phyloP scores from a whole-genome alignment of 1,140 invertebrate species.

The Lamellibrachia luymesi region DNA sequence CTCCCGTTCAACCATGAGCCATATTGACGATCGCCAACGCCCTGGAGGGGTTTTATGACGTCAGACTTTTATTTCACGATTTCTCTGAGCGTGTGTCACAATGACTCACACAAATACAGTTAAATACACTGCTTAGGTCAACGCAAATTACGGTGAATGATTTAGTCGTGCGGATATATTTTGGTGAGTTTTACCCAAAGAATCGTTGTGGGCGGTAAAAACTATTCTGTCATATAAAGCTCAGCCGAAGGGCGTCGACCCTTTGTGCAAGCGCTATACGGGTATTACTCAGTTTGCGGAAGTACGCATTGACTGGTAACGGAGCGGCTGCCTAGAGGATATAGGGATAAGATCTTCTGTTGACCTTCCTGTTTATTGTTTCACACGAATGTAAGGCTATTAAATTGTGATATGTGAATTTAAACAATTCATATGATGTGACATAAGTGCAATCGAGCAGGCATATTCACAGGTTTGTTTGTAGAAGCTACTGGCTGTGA shows the following conservation, averaged over 20 bases:
- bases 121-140: neutral
- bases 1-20: neutral
- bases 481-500: too few species aligned
- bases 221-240: neutral
- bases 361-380: too few species aligned
- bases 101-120: neutral
- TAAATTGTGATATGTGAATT: too few species aligned
- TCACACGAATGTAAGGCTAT: too few species aligned
- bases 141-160: neutral
- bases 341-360: neutral
- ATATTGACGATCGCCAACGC: neutral
- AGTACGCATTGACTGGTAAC: neutral
- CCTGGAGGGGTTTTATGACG: neutral
- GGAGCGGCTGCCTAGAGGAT: neutral
- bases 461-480: too few species aligned
- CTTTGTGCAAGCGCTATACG: neutral
- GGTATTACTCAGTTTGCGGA: neutral
- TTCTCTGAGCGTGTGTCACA: neutral
- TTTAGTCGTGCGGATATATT: neutral
- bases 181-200: neutral
- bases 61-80: neutral
- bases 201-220: neutral
- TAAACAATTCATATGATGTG: too few species aligned
- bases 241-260: neutral
- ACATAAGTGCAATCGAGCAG: too few species aligned